Conservation (phyloP, 2,888 invertebrate species). For the Ischnus inquisitorius region DNA sequence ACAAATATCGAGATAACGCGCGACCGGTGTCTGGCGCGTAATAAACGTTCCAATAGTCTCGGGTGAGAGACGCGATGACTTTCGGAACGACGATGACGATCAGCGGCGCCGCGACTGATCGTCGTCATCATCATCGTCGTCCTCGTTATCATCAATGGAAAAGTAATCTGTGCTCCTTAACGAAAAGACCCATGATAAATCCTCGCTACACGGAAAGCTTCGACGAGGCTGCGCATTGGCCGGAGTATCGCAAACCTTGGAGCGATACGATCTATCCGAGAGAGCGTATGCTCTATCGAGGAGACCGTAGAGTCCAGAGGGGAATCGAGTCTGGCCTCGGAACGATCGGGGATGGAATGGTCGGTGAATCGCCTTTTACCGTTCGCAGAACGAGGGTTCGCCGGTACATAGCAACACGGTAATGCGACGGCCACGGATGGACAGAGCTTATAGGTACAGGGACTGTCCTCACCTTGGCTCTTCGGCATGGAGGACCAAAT, state of each 20-base stretch:
- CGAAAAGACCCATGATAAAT: slow-evolving; percentile 11
- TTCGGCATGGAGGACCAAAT: neutral
- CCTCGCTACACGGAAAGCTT: neutral
- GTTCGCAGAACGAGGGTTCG: neutral
- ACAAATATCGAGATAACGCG: slow-evolving; percentile 61
- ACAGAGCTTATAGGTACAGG: neutral
- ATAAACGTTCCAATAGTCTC: slow-evolving; percentile 52
- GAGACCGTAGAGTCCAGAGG: slow-evolving; percentile 6
- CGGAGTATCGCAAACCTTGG: slow-evolving; percentile 15
- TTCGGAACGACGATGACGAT: slow-evolving; percentile 43
- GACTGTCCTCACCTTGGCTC: neutral
- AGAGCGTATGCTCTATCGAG: slow-evolving; percentile 5
- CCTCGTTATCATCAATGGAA: slow-evolving; percentile 11
- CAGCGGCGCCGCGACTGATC: slow-evolving; percentile 51
- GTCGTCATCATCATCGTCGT: slow-evolving; percentile 52
- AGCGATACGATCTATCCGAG: slow-evolving; percentile 34
- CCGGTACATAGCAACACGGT: neutral
- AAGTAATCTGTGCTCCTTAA: slow-evolving; percentile 54
- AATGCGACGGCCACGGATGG: neutral
- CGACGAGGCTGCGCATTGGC: neutral
- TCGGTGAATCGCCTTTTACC: slow-evolving; percentile 1
- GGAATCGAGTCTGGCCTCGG: slow-evolving; percentile 34
- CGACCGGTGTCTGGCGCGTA: slow-evolving; percentile 25
- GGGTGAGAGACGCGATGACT: slow-evolving; percentile 51
- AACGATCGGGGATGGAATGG: slow-evolving; percentile 7